Base-by-base conservation (phyloP, 1,140 invertebrate genomes). In the Papilio helenus region DNA sequence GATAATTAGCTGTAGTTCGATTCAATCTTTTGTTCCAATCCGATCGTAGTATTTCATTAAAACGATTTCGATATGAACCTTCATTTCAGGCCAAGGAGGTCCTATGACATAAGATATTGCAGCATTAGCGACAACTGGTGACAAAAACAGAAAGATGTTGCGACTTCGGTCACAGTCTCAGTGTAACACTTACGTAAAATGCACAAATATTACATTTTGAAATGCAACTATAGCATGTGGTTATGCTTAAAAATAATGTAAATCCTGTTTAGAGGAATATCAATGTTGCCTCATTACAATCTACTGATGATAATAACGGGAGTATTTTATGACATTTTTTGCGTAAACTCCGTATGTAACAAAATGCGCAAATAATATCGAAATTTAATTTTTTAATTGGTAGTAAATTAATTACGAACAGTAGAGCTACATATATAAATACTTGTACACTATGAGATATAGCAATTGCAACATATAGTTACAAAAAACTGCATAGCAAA, bases 401-500 rank as follows among this genome's bases (percentile, higher is more conserved):
- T 1, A 16, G 3, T 14, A 46, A 46, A 46, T 16, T 14, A 16
- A 46, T 46, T 14, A 46, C 10, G 1, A 14, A 46, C 44, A 14
- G 34, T 8, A 39, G 34, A 39, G 4, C 34, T 34, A 34, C 34
- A 39, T 39, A 39, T 39, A 1, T 46, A 46, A 46, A 46, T 3
- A 5, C 44, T 46, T 46, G 58, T 23, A 61, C 58, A 23, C 9
- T 16, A 14, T 26, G 14, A 65, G 12, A 26, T 29, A 65, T 29
- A 20, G 26, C 1, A 65, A 65, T 65, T 65, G 23, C 12, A 29
- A 65, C 10, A 65, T 65, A 65, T 26, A 29, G 61, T 16, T 14
- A 65, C 61, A 65, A 65, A 65, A 65, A 65, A 65, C 20, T 26
- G 23, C 61, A 65, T 65, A 65, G 61, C 26, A 65, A 65, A 65